phyloP scores from a whole-genome alignment of 2,113 vertebrate species.

The Syrmaticus mikado region DNA sequence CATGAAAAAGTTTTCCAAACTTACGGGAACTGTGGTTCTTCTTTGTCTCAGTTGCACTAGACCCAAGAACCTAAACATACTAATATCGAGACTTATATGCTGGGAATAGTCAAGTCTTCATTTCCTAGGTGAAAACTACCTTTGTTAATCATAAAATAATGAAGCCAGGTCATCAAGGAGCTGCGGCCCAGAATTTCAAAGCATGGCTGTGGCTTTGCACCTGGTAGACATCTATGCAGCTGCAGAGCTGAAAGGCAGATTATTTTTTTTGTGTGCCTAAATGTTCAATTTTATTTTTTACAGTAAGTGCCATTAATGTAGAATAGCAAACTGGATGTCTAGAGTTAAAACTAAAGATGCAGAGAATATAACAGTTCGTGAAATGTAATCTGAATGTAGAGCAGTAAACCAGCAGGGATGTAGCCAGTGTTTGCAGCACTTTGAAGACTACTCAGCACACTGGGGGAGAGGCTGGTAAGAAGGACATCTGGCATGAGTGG shows the following conservation, averaged over 20 bases:
- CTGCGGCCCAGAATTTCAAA: background rate
- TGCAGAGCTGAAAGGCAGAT: slow-evolving; percentile 46
- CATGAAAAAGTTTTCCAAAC: accelerated
- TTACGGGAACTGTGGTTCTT: background rate
- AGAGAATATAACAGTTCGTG: background rate
- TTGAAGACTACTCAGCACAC: background rate
- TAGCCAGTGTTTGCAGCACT: slow-evolving; percentile 3
- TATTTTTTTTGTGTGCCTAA: slow-evolving; percentile 55
- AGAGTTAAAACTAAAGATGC: slow-evolving; percentile 27
- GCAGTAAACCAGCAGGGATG: background rate
- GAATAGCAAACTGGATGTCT: slow-evolving; percentile 53
- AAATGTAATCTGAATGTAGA: background rate
- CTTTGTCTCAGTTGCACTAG: background rate
- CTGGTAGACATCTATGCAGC: slow-evolving; percentile 38
- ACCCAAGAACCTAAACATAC: background rate
- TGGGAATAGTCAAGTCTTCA: background rate
- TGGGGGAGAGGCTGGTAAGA: background rate
- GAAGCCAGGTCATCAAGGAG: background rate
- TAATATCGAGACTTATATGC: background rate
- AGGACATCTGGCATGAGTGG: accelerated
- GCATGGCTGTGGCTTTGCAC: background rate
- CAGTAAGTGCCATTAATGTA: slow-evolving; percentile 80
- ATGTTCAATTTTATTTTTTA: background rate
- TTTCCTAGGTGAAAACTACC: slow-evolving; percentile 5
- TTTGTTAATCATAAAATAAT: background rate